phyloP scores from a whole-genome alignment of 2,113 vertebrate genomes.

The Madoqua kirkii region DNA sequence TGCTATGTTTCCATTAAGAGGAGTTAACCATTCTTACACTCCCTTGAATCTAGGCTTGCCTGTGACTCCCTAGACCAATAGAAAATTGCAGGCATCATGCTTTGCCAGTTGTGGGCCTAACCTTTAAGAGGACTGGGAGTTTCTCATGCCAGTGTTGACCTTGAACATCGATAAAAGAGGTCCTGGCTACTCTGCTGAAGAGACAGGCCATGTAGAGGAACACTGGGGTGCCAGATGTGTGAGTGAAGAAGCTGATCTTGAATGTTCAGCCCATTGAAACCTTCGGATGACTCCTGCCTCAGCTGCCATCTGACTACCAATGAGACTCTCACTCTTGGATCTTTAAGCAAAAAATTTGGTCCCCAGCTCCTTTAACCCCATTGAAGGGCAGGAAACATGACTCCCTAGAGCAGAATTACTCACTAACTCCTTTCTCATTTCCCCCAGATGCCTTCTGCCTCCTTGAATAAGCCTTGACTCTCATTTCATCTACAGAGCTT shows the following conservation, averaged over 20 bases:
- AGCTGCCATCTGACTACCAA: background rate
- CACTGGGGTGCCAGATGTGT: background rate
- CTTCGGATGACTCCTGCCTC: background rate
- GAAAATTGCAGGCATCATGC: background rate
- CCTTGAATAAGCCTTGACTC: background rate
- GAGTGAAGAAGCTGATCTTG: slow-evolving; percentile 5
- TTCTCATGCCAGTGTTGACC: background rate
- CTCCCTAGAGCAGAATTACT: background rate
- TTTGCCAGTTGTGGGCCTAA: background rate
- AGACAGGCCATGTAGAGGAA: background rate
- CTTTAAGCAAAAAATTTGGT: slow-evolving; percentile 31
- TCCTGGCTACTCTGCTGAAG: background rate
- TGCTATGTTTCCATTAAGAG: background rate
- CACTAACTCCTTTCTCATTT: background rate
- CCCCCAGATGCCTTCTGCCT: background rate
- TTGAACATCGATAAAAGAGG: background rate
- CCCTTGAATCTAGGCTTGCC: background rate
- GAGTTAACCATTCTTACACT: background rate
- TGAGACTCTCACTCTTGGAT: background rate
- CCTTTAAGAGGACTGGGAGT: background rate
- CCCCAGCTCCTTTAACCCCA: background rate
- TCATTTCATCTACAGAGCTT: background rate
- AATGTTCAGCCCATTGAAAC: background rate
- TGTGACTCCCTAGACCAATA: background rate
- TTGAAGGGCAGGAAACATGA: background rate